Evolutionary conservation across 1,140 invertebrate genomes (phyloP).

Genomic region (Subanguina moxae): DNA sequence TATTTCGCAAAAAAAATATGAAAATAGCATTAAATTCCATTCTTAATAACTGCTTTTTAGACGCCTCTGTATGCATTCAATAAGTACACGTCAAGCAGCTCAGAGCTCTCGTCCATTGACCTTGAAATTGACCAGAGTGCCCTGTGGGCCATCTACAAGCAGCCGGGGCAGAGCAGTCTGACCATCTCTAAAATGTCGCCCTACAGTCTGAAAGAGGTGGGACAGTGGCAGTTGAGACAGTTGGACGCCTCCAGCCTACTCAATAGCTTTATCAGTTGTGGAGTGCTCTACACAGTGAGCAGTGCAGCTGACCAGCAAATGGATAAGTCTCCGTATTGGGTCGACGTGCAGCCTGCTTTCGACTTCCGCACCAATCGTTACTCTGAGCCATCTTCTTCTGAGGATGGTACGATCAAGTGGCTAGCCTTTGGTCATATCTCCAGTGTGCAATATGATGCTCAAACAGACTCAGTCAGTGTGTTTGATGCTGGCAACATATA

Average conservation of each 20-base stretch:
- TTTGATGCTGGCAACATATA: constrained; percentile 36
- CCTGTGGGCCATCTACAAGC: constrained; percentile 23
- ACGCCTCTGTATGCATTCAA: constrained; percentile 5
- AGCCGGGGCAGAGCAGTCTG: constrained; percentile 7
- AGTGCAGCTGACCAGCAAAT: background rate
- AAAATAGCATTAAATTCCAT: too few relatives aligned
- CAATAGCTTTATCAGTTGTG: constrained; percentile 23
- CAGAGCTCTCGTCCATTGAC: constrained; percentile 13
- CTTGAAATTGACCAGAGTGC: constrained; percentile 20
- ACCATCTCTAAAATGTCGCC: constrained; percentile 26
- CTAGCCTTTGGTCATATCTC: constrained; percentile 14
- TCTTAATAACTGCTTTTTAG: constrained; percentile 5
- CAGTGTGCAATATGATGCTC: constrained; percentile 33
- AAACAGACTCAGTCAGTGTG: constrained; percentile 27
- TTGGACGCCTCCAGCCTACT: background rate
- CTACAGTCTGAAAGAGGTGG: constrained; percentile 23
- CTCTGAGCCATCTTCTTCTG: background rate
- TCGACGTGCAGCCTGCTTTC: constrained; percentile 15
- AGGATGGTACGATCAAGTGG: background rate
- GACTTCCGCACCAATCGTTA: constrained; percentile 13
- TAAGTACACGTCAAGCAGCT: background rate
- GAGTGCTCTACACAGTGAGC: constrained; percentile 16
- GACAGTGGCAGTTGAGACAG: constrained; percentile 19
- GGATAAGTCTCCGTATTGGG: background rate
- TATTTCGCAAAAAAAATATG: too few relatives aligned